Base-by-base conservation (phyloP, 2,113 vertebrate genomes). In the Cyprinodon variegatus region DNA sequence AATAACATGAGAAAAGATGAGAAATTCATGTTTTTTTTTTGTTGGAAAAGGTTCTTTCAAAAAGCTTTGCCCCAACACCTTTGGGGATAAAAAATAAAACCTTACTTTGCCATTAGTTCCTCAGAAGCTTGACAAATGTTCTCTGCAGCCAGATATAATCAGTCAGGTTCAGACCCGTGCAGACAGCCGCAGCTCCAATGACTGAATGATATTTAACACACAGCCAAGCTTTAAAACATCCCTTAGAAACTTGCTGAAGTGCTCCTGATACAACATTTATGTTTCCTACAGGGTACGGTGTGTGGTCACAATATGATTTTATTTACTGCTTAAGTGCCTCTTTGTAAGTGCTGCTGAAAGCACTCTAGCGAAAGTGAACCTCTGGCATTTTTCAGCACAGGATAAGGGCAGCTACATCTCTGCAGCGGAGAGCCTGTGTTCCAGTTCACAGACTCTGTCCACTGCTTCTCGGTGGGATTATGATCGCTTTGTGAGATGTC, bases 401-500 rank as follows among this genome's bases (percentile, higher is more conserved):
- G n/a, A 69, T 72, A 63, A 65, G 72, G 69, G 59, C 12, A 67
- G 50, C 61, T 76, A 45, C 79, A 63, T 74, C 61, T 76, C n/a
- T 0, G 74, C 68, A 17, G 74, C 75, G 65, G 61, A 89, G 67
- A 84, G 84, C 78, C 43, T 74, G 72, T 43, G 85, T 86, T 86
- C 75, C 38, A 72, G 83, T 89, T 88, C 83, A 72, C 62, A 20
- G 77, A 70, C 80, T 70, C 69, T 4, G 66, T 89, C 82, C 83
- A 74, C 78, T 70, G 73, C 78, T 83, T 68, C 84, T 89, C 83
- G 29, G 74, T 70, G 81, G 90, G 88, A 92, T 92, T 89, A 88
- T 76, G 83, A 88, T 91, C 85, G 60, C 85, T 84, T 81, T 81
- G 83, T 69, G 86, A 85, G 89, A 91, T 90, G 90, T 93, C 86